Base-by-base conservation (phyloP, 2,797 vertebrate genomes). In the Nyctibius grandis region DNA sequence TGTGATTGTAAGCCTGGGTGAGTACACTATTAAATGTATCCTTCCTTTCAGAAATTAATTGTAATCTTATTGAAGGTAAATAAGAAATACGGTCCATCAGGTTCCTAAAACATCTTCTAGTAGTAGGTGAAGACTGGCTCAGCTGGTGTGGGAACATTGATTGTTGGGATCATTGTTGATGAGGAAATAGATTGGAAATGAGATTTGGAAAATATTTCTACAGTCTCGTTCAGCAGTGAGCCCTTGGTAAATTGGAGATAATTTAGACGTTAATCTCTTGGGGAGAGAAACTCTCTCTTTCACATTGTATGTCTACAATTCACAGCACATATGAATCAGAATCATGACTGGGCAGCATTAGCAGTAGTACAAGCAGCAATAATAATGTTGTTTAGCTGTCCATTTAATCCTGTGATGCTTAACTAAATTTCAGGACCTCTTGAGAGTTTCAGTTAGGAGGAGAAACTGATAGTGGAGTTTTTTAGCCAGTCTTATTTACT, bases 31-130 rank as follows among this genome's bases (percentile, higher is more conserved):
- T 68, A 63, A 74, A 57, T 67, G 7, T 48, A 69, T 40, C 12
- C 13, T 61, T 75, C 28, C 9, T 40, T 87, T 86, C 61, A 81
- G 57, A 91, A 63, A 75, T 68, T 44, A 57, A 48, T n/a, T 93
- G 22, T 8, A 38, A 64, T 85, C 9, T 83, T 17, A 42, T 22
- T 64, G 25, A 84, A 68, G 29, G 12, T 44, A 84, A 53, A 70
- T 56, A 44, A 3, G 2, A 75, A 64, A 36, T 59, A 36, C 0
- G 0, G 31, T 61, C 9, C 34, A 60, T n/a, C 38, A 44, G 0
- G 0, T 40, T 67, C 9, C 13, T 45, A n/a, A 74, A 89, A 59
- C 6, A 44, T 45, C 29, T 83, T 47, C 19, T 28, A 69, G 12
- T 18, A 51, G 59, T 42, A 85, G n/a, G 65, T 26, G 28, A 79